A percentile compares a stretch with the other conserved stretches of the same genome.
These are phyloP conservation scores for Microcebus tavaratra DNA, from an alignment of 2,113 vertebrate genomes.

Conservation along the genomic window DNA sequence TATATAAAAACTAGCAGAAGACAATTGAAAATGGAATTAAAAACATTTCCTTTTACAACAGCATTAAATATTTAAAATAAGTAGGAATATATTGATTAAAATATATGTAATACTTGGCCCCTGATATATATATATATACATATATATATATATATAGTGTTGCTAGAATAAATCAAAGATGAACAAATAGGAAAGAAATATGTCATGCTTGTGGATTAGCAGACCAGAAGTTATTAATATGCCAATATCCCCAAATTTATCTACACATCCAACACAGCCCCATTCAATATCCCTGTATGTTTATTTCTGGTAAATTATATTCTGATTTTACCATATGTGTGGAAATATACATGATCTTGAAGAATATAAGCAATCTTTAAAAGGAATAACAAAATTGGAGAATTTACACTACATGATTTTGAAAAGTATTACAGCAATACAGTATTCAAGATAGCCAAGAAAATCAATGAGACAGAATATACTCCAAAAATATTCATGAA, in stretches of 20 bases:
- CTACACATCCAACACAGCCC: not conserved
- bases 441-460: not conserved
- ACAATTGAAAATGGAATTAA: not conserved
- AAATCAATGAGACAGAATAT: not conserved
- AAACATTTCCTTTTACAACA: not conserved
- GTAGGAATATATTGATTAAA: not conserved
- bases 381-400: not conserved
- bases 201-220: too few relatives aligned
- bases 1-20: not conserved
- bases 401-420: not conserved
- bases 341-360: not conserved
- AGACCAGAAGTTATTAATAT: not conserved
- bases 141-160: not conserved
- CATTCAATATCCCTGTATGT: not conserved
- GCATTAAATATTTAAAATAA: not conserved
- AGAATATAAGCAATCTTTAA: not conserved
- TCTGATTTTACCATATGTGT: not conserved
- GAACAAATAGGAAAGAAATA: not conserved
- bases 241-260: not conserved
- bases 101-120: fast-evolving
- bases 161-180: not conserved
- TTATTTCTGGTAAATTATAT: not conserved
- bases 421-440: not conserved
- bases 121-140: not conserved
- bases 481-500: not conserved